phyloP scores from a whole-genome alignment of 2,888 invertebrate genomes.

The Hyppa rectilinea region DNA sequence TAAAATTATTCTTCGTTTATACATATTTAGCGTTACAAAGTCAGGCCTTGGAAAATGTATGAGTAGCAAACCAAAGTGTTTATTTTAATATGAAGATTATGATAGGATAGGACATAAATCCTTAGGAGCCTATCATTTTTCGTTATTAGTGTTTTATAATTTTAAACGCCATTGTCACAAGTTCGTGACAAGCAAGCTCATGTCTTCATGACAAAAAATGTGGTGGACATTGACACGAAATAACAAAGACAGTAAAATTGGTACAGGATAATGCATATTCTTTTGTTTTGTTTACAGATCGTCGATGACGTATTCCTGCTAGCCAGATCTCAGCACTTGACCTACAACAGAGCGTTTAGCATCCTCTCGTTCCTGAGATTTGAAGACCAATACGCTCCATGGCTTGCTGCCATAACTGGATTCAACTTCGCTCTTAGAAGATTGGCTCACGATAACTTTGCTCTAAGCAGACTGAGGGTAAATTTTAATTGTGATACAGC shows the following conservation, averaged over 20 bases:
- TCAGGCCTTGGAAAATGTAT: background rate
- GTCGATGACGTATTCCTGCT: conserved; percentile 92
- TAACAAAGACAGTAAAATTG: too few relatives aligned
- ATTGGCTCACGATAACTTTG: conserved; percentile 79
- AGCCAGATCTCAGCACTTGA: conserved; percentile 88
- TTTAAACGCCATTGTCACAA: too few relatives aligned
- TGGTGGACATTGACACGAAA: too few relatives aligned
- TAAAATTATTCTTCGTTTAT: background rate
- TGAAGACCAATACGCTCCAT: conserved; percentile 93
- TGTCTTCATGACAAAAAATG: too few relatives aligned
- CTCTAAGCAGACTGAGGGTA: conserved; percentile 76
- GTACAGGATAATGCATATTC: background rate
- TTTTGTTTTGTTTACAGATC: conserved; percentile 73
- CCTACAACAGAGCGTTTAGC: conserved; percentile 90
- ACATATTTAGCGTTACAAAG: background rate
- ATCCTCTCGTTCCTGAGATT: conserved; percentile 90
- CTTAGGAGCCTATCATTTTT: too few relatives aligned
- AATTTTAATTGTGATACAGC: background rate
- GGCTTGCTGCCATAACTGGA: conserved; percentile 91
- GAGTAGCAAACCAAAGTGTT: background rate
- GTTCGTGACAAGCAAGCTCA: too few relatives aligned
- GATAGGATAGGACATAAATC: too few relatives aligned
- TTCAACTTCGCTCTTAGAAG: conserved; percentile 84
- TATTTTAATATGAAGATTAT: background rate
- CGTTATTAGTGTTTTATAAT: too few relatives aligned